A percentile compares a stretch with the other conserved stretches of the same genome.
Conservation (phyloP, 2,888 invertebrate genomes). For the Chalcosyrphus nemorum region DNA sequence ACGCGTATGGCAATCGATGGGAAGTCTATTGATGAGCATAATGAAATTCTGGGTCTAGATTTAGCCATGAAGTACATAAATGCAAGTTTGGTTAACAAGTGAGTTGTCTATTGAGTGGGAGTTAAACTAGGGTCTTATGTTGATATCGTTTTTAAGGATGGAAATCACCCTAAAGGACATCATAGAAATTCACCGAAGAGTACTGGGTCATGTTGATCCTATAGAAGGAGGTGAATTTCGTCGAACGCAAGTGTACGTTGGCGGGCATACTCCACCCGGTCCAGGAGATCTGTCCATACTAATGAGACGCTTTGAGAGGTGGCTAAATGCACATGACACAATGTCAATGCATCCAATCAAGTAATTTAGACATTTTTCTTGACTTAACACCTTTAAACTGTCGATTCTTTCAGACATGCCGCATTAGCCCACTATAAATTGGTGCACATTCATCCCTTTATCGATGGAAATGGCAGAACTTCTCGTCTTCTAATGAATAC, state of each 20-base stretch:
- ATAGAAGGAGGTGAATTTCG: constrained; percentile 94
- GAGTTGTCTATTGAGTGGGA: constrained; percentile 58
- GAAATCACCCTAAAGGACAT: constrained; percentile 93
- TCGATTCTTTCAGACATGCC: constrained; percentile 87
- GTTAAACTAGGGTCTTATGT: not conserved
- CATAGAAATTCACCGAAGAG: constrained; percentile 94
- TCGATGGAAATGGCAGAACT: constrained; percentile 98
- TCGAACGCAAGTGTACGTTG: constrained; percentile 95
- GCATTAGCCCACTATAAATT: constrained; percentile 98
- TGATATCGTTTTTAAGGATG: constrained; percentile 82
- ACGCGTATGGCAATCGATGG: constrained; percentile 93
- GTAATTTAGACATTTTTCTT: constrained; percentile 78
- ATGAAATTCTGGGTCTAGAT: constrained; percentile 97
- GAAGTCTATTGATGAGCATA: constrained; percentile 97
- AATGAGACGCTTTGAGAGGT: constrained; percentile 94
- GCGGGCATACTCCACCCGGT: constrained; percentile 96
- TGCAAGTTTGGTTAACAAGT: constrained; percentile 88
- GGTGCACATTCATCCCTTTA: constrained; percentile 98
- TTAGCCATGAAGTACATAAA: constrained; percentile 97
- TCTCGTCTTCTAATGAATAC: constrained; percentile 98
- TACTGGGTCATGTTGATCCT: constrained; percentile 97
- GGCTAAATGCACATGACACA: constrained; percentile 95
- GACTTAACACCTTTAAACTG: not conserved
- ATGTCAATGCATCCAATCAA: constrained; percentile 93
- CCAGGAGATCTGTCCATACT: constrained; percentile 91